Base-by-base conservation (phyloP, 37 sponge, comb jelly and placozoan genomes). In the Hormiphora californensis region DNA sequence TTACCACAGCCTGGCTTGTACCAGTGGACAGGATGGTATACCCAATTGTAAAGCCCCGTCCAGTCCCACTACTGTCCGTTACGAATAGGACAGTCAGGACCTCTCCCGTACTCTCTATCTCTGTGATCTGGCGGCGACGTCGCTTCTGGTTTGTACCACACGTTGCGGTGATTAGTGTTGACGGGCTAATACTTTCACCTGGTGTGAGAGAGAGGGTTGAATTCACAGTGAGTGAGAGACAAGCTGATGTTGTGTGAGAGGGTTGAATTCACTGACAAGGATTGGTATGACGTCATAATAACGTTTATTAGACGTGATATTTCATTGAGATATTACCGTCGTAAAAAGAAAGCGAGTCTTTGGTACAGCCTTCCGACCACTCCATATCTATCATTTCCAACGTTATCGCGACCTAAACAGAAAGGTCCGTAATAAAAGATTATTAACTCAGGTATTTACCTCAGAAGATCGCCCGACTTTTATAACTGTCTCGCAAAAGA, bases 301-400 rank as follows among this genome's bases (percentile, higher is more conserved):
- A n/a, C n/a, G n/a, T n/a, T n/a, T n/a, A n/a, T n/a, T n/a, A n/a
- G n/a, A n/a, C n/a, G n/a, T n/a, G n/a, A n/a, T n/a, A n/a, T n/a
- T n/a, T n/a, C n/a, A n/a, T n/a, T n/a, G n/a, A n/a, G 19, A 4
- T 32, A 21, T 32, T 73, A 73, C 81, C 81, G 46, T 73, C 81
- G 35, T 73, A 73, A 41, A 73, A 73, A 27, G 43, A 41, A 27
- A 73, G 81, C 12, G 81, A 73, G 23, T 73, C 81, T 46, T 73
- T 73, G 46, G 81, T 41, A 21, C 81, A 73, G 43, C 81, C 81
- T 4, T 40, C n/a, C 1, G 39, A 36, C 23, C 43, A 43, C 81
- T 73, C 81, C 0, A 73, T 2, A 21, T 73, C 44, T 0, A 73
- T 28, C 21, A 36, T 43, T 11, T 73, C 46, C 23, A 73, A 46